phyloP scores from a whole-genome alignment of 2,113 vertebrate genomes.

The Sitta europaea region DNA sequence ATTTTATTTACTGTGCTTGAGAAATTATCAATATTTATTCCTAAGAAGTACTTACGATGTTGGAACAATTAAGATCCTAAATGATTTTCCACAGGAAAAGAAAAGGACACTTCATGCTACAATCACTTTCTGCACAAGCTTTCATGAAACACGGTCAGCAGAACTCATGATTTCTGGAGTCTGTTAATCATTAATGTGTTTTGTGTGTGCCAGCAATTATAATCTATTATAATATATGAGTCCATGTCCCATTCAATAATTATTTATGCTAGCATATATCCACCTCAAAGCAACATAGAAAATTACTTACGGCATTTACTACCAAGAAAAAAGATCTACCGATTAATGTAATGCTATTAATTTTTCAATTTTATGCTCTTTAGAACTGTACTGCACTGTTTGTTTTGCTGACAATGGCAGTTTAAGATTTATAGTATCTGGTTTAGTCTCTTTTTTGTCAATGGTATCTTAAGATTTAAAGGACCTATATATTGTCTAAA shows the following conservation, averaged over 20 bases:
- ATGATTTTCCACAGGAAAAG: background rate
- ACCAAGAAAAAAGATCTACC: slow-evolving; percentile 8
- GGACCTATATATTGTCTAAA: background rate
- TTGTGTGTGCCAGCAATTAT: background rate
- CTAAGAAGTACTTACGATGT: background rate
- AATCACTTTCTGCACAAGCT: background rate
- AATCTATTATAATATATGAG: slow-evolving; percentile 30
- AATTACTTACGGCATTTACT: slow-evolving; percentile 39
- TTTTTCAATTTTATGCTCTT: slow-evolving; percentile 39
- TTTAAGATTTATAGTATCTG: slow-evolving; percentile 41
- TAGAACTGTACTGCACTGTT: background rate
- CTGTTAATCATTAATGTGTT: slow-evolving; percentile 19
- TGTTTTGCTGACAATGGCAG: slow-evolving; percentile 30
- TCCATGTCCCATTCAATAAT: background rate
- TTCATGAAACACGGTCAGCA: background rate
- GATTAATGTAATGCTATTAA: slow-evolving; percentile 20
- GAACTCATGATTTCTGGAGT: background rate
- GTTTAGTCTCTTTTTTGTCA: slow-evolving; percentile 20
- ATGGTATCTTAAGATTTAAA: slow-evolving; percentile 10
- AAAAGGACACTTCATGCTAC: background rate
- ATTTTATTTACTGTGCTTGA: background rate
- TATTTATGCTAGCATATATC: slow-evolving; percentile 27
- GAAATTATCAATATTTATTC: background rate
- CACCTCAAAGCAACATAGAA: slow-evolving; percentile 39
- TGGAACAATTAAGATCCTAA: background rate